These are phyloP conservation scores for Microtus richardsoni DNA, from an alignment of 2,113 vertebrate species.

Conservation along the genomic window DNA sequence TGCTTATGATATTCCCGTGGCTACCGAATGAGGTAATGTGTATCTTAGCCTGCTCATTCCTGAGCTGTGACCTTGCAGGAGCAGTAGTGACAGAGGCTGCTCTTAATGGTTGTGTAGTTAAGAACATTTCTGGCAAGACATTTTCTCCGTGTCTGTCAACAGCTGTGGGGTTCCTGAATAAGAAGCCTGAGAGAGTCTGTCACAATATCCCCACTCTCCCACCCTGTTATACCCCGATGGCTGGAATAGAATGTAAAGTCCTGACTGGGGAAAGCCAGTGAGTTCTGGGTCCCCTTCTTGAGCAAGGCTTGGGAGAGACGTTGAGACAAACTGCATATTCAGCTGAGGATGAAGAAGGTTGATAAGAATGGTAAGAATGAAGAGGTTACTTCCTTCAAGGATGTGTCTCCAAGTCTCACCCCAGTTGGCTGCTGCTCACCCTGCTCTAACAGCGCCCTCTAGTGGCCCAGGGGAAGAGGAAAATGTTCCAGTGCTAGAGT, in stretches of 20 bases:
- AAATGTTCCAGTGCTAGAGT: not conserved
- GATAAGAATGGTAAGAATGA: not conserved
- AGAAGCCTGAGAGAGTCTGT: not conserved
- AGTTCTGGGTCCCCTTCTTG: not conserved
- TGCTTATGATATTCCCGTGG: not conserved
- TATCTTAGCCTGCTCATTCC: not conserved
- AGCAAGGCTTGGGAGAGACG: not conserved
- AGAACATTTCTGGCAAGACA: not conserved
- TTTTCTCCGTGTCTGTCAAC: not conserved
- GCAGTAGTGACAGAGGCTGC: not conserved
- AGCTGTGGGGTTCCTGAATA: not conserved
- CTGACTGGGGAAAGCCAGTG: not conserved
- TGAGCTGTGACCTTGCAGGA: not conserved
- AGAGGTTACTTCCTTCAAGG: not conserved
- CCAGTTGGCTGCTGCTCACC: not conserved
- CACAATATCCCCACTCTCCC: not conserved
- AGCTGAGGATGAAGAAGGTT: not conserved
- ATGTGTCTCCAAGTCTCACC: not conserved
- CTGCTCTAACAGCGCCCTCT: constrained; percentile 66
- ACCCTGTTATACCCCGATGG: no score
- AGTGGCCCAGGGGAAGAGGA: constrained; percentile 55
- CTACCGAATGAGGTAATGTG: not conserved
- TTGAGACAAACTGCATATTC: not conserved
- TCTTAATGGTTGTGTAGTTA: not conserved
- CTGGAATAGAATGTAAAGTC: not conserved